Percentiles rank a stretch among this genome's conserved stretches.
Evolutionary conservation across 2,113 vertebrate genomes (phyloP).

Genomic region (Columba janthina): DNA sequence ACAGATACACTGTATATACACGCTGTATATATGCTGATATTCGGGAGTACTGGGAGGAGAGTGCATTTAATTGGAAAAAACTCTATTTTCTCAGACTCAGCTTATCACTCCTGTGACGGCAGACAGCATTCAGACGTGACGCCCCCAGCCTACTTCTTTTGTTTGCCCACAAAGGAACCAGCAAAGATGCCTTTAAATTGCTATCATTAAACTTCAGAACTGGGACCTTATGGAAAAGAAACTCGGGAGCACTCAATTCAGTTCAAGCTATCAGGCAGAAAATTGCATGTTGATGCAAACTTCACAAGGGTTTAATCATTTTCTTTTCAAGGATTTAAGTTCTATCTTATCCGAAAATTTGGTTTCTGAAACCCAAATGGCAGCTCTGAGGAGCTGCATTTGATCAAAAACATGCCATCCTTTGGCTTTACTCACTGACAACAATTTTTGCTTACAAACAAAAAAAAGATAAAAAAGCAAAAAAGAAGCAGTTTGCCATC

Average conservation of each 20-base stretch:
- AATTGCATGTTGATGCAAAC: background rate
- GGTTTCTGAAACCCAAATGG: background rate
- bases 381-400: background rate
- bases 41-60: background rate
- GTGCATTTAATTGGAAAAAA: background rate
- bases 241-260: background rate
- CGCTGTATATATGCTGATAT: accelerated
- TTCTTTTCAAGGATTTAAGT: background rate
- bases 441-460: background rate
- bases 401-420: background rate
- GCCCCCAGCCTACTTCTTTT: background rate
- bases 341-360: background rate
- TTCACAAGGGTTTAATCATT: background rate
- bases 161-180: background rate
- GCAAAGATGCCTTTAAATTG: background rate
- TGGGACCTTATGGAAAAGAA: background rate
- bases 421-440: background rate
- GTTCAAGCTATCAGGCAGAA: background rate
- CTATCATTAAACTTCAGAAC: background rate
- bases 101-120: background rate
- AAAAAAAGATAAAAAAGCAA: background rate
- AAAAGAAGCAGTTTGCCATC: background rate
- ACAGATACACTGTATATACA: background rate
- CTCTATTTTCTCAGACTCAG: background rate
- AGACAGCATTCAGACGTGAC: background rate